These are phyloP conservation scores for Tamias sibiricus DNA, from an alignment of 2,113 vertebrate genomes.

Conservation along the genomic window DNA sequence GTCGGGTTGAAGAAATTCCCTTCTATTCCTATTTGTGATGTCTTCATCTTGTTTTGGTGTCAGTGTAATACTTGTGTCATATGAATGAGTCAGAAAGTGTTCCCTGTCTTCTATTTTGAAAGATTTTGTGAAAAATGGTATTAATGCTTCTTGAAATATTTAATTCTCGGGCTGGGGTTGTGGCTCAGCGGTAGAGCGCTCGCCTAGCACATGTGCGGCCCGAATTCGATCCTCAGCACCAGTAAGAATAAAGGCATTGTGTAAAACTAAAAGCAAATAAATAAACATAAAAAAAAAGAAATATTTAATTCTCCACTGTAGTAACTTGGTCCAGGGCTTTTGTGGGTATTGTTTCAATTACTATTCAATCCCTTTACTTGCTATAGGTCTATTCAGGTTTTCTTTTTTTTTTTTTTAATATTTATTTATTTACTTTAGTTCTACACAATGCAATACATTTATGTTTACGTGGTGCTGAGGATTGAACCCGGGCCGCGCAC, in stretches of 20 bases:
- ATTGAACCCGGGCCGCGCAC: no score
- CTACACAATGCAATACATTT: no score
- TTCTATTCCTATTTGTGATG: background rate
- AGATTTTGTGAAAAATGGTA: background rate
- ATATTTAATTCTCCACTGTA: background rate
- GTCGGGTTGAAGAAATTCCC: background rate
- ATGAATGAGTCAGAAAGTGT: background rate
- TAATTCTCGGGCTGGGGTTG: no score
- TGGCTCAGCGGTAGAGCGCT: no score
- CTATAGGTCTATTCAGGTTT: background rate
- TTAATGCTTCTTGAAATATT: background rate
- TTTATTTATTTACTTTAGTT: no score
- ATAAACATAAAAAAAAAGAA: no score
- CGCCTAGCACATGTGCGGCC: no score
- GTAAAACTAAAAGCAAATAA: no score
- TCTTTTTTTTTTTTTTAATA: conserved; percentile 25
- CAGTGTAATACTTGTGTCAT: background rate
- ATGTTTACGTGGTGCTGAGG: no score
- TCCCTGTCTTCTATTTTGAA: background rate
- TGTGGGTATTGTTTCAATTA: background rate
- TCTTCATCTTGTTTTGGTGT: background rate
- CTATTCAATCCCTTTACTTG: background rate
- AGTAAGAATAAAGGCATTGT: no score
- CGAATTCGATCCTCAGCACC: no score
- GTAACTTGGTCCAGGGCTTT: background rate